phyloP scores from a whole-genome alignment of 2,888 invertebrate species.

The Acanthopleura granulata region DNA sequence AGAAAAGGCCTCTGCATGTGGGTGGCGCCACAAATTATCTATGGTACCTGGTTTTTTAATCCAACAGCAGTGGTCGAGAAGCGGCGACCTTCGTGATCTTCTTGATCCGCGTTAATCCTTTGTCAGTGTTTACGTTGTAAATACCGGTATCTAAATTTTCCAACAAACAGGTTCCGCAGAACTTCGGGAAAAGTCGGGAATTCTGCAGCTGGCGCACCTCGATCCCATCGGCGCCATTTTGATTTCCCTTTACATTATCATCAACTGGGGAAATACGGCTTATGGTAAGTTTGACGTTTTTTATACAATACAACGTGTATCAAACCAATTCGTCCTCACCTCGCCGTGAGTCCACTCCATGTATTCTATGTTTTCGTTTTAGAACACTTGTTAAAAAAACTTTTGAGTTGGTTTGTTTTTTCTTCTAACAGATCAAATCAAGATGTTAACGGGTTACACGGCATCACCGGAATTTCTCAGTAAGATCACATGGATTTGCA shows the following conservation, averaged over 20 bases:
- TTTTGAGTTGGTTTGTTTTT: not conserved
- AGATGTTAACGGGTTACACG: slow-evolving; percentile 50
- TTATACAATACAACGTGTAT: not conserved
- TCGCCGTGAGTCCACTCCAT: no score
- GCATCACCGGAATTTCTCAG: slow-evolving; percentile 50
- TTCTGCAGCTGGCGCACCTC: slow-evolving; percentile 33
- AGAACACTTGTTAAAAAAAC: no score
- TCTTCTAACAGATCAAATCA: slow-evolving; percentile 46
- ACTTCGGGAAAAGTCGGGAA: slow-evolving; percentile 14
- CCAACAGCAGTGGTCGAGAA: no score
- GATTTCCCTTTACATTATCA: slow-evolving; percentile 68
- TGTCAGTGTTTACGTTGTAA: no score
- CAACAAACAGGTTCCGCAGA: not conserved
- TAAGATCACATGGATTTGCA: slow-evolving; percentile 47
- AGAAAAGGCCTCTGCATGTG: no score
- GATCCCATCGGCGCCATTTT: slow-evolving; percentile 70
- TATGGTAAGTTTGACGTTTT: slow-evolving; percentile 43
- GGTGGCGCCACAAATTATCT: no score
- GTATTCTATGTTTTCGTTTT: no score
- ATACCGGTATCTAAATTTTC: no score
- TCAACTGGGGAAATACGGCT: slow-evolving; percentile 66
- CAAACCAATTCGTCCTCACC: no score
- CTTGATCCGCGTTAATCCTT: no score
- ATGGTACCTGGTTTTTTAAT: no score
- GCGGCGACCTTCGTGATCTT: no score